Percentiles rank a stretch among this genome's conserved stretches.
These are phyloP conservation scores for Liasis olivaceus DNA, from an alignment of 2,797 vertebrate species.

Conservation along the genomic window DNA sequence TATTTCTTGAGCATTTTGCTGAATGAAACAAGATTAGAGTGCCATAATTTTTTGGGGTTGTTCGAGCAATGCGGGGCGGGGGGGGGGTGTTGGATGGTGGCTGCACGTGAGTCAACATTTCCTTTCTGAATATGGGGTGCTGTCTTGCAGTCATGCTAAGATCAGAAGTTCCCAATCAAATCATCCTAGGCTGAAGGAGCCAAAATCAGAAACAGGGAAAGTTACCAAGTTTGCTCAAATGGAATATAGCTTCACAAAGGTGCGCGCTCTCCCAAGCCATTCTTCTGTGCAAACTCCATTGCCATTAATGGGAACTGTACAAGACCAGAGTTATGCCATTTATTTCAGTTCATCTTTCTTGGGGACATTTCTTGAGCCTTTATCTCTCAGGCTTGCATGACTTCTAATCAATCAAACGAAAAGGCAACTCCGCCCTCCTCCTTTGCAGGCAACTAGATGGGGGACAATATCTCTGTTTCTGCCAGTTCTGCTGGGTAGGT, in stretches of 20 bases:
- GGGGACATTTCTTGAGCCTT: too few species aligned
- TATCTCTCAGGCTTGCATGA: neutral
- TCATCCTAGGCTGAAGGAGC: conserved; percentile 27
- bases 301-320: neutral
- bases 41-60: conserved; percentile 51
- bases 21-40: conserved; percentile 62
- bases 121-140: conserved; percentile 51
- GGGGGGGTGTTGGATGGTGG: conserved; percentile 29
- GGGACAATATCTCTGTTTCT: neutral
- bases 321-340: neutral
- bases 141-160: conserved; percentile 40
- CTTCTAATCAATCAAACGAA: neutral
- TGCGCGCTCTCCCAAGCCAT: neutral
- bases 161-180: conserved; percentile 13
- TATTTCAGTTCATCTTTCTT: neutral
- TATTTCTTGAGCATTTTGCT: conserved; percentile 63
- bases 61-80: neutral
- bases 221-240: conserved; percentile 19
- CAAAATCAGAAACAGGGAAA: neutral
- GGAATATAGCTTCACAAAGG: neutral
- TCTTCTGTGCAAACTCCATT: neutral
- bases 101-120: conserved; percentile 59
- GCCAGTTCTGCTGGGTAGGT: neutral
- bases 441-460: neutral
- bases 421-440: neutral